A percentile compares a stretch with the other conserved stretches of the same genome.
phyloP scores from a whole-genome alignment of 2,888 invertebrate species.

The Archips crataeganus region DNA sequence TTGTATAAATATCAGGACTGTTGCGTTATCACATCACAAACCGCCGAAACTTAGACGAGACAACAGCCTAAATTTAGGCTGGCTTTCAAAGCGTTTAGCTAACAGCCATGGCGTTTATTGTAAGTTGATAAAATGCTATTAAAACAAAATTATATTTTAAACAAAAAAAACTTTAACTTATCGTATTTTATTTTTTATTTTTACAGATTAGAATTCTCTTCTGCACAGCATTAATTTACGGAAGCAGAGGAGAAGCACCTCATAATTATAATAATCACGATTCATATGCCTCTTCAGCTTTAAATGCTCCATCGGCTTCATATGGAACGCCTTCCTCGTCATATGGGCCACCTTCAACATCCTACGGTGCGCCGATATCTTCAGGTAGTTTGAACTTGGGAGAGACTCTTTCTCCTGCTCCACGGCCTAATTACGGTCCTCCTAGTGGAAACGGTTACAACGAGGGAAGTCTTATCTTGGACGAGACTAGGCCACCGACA shows the following conservation, averaged over 20 bases:
- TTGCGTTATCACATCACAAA: slow-evolving; percentile 72
- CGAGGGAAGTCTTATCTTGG: slow-evolving; percentile 42
- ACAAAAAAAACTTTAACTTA: not conserved
- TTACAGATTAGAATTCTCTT: slow-evolving; percentile 74
- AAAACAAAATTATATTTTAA: slow-evolving; percentile 10
- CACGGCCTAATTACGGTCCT: slow-evolving; percentile 24
- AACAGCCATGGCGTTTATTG: slow-evolving; percentile 83
- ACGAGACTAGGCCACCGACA: slow-evolving; percentile 31
- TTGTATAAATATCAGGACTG: slow-evolving; percentile 79
- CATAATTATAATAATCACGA: slow-evolving; percentile 63
- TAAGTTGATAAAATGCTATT: slow-evolving; percentile 62
- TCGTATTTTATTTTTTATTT: not conserved
- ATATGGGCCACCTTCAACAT: slow-evolving; percentile 60
- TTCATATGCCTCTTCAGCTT: slow-evolving; percentile 70
- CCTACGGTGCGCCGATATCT: slow-evolving; percentile 51
- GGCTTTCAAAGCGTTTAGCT: slow-evolving; percentile 82
- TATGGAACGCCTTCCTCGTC: slow-evolving; percentile 70
- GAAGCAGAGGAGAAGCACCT: slow-evolving; percentile 66
- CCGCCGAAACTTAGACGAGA: slow-evolving; percentile 72
- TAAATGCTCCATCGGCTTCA: slow-evolving; percentile 70
- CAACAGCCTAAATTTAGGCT: slow-evolving; percentile 72
- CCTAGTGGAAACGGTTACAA: slow-evolving; percentile 17
- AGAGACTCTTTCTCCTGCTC: slow-evolving; percentile 32
- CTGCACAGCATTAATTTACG: slow-evolving; percentile 69
- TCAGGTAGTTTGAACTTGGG: slow-evolving; percentile 44